These are phyloP conservation scores for Philereme transversata DNA, from an alignment of 2,888 invertebrate species.

Conservation along the genomic window DNA sequence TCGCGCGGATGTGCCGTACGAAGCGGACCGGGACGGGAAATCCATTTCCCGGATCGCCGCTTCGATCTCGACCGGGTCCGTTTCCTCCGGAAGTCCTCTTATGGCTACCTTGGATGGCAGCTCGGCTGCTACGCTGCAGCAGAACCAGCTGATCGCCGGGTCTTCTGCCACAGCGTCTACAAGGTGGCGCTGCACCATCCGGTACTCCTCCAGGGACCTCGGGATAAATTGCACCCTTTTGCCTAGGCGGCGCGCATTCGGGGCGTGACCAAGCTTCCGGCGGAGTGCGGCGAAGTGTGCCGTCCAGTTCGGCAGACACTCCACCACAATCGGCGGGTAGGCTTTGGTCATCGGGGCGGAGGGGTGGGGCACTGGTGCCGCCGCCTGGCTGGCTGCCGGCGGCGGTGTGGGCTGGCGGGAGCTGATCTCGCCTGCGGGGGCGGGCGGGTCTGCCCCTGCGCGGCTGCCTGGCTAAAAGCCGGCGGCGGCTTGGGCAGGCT, in stretches of 20 bases:
- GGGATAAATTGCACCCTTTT: not conserved
- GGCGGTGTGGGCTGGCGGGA: too few relatives aligned
- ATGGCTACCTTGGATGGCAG: not conserved
- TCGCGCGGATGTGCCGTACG: not conserved
- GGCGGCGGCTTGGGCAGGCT: too few relatives aligned
- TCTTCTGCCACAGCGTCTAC: not conserved
- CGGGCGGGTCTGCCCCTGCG: too few relatives aligned
- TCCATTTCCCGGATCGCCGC: not conserved
- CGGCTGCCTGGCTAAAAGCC: too few relatives aligned
- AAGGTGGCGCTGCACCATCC: not conserved
- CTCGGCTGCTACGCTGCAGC: not conserved
- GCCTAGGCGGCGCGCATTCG: slow-evolving; percentile 12
- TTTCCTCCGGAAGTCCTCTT: not conserved
- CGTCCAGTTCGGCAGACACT: slow-evolving; percentile 7
- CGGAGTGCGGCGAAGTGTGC: slow-evolving; percentile 1
- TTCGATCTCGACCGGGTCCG: too few relatives aligned
- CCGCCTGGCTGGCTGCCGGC: too few relatives aligned
- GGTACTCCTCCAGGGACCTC: not conserved
- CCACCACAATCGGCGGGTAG: slow-evolving; percentile 6
- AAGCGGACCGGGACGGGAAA: not conserved
- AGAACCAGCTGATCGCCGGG: not conserved
- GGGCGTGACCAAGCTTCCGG: slow-evolving; percentile 3
- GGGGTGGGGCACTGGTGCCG: too few relatives aligned
- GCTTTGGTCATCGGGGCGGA: not conserved
- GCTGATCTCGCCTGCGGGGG: too few relatives aligned